These are phyloP conservation scores for Mirounga angustirostris DNA, from an alignment of 2,113 vertebrate genomes.

Conservation along the genomic window DNA sequence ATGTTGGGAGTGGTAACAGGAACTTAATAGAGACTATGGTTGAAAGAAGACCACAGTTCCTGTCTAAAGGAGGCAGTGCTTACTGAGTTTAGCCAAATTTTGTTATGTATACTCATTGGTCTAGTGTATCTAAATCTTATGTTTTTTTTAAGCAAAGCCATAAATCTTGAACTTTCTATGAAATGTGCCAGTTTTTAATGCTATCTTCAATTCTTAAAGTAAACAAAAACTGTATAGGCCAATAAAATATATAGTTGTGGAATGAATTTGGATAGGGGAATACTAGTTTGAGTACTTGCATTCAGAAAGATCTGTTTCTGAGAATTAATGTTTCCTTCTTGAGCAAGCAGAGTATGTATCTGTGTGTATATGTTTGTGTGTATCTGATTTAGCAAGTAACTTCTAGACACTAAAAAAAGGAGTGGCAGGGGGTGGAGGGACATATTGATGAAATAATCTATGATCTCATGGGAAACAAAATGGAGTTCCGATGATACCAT, in stretches of 20 bases:
- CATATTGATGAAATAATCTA: neutral
- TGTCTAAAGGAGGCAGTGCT: fast-evolving
- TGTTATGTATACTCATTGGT: neutral
- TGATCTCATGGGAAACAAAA: neutral
- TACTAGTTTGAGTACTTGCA: neutral
- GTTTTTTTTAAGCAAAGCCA: neutral
- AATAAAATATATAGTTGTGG: neutral
- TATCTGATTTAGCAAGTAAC: neutral
- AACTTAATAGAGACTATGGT: neutral
- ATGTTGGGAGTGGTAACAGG: neutral
- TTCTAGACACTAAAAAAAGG: neutral
- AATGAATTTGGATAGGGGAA: neutral
- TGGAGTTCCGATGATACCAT: neutral
- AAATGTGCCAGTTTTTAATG: neutral
- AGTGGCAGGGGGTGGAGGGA: no score
- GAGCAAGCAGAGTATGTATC: neutral
- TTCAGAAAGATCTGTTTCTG: neutral
- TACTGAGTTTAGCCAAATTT: neutral
- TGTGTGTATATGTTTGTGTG: neutral
- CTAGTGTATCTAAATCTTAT: neutral
- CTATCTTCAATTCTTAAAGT: slow-evolving; percentile 33
- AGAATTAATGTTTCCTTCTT: slow-evolving; percentile 11
- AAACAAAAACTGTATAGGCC: neutral
- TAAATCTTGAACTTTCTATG: neutral
- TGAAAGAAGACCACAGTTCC: neutral